These are phyloP conservation scores for Aix galericulata DNA, from an alignment of 2,113 vertebrate species.

Conservation along the genomic window DNA sequence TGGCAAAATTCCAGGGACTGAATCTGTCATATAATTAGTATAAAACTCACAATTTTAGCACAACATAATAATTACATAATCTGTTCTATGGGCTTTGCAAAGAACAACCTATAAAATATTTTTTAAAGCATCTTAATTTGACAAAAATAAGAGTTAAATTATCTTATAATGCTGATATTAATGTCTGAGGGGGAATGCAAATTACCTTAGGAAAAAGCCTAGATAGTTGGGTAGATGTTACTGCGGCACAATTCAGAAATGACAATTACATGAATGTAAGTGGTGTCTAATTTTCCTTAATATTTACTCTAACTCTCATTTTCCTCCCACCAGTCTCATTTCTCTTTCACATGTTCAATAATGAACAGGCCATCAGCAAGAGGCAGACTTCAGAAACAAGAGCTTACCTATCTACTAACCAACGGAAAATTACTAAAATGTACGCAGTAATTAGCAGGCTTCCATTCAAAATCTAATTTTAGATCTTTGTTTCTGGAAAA, in stretches of 20 bases:
- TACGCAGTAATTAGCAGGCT: not conserved
- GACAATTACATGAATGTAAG: not conserved
- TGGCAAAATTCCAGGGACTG: constrained; percentile 61
- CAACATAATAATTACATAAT: not conserved
- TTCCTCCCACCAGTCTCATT: not conserved
- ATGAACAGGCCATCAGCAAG: not conserved
- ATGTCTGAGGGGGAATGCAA: constrained; percentile 3
- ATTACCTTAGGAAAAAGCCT: not conserved
- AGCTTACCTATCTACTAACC: not conserved
- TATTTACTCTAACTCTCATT: not conserved
- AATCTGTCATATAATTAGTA: constrained; percentile 5
- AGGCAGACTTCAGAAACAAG: not conserved
- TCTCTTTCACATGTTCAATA: not conserved
- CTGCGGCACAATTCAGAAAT: constrained; percentile 6
- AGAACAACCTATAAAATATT: not conserved
- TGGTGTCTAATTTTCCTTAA: not conserved
- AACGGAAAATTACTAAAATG: not conserved
- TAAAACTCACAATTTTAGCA: constrained; percentile 32
- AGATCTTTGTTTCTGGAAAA: not conserved
- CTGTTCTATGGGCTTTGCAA: constrained; percentile 13
- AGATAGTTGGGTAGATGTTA: not conserved
- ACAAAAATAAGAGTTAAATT: constrained; percentile 44
- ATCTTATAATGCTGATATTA: not conserved
- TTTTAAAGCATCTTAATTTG: constrained; percentile 25
- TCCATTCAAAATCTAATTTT: not conserved